Evolutionary conservation across 2,113 vertebrate species (phyloP).

Genomic region (Tiliqua scincoides): DNA sequence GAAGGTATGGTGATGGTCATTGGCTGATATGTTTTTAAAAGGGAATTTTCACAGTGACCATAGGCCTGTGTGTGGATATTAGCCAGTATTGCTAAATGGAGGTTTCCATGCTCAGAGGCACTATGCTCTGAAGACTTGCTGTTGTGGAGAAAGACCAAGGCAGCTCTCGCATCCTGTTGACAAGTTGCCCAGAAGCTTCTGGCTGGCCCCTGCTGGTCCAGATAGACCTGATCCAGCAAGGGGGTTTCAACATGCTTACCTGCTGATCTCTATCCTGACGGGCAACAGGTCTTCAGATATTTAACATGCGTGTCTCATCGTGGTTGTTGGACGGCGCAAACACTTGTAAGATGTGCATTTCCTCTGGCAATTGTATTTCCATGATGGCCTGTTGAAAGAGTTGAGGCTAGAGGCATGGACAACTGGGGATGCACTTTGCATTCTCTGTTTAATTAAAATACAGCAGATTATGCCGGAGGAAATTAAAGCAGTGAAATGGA

Average conservation of each 20-base stretch:
- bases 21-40: too few relatives aligned
- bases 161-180: neutral
- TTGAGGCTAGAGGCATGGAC: constrained; percentile 33
- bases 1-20: too few relatives aligned
- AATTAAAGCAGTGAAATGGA: constrained; percentile 41
- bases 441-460: constrained; percentile 59
- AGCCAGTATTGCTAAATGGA: neutral
- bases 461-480: constrained; percentile 40
- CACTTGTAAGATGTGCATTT: neutral
- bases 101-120: neutral
- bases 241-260: neutral
- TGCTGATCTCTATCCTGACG: neutral
- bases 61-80: neutral
- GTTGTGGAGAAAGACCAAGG: neutral
- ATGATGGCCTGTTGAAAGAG: neutral
- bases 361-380: fast-evolving
- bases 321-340: neutral
- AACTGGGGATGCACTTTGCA: constrained; percentile 42
- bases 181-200: neutral
- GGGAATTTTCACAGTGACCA: too few relatives aligned
- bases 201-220: neutral
- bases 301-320: neutral
- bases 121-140: too few relatives aligned
- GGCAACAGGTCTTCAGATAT: fast-evolving
- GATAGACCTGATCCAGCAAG: neutral